Base-by-base conservation (phyloP, 2,888 invertebrate species). In the Oeneis ivallda region DNA sequence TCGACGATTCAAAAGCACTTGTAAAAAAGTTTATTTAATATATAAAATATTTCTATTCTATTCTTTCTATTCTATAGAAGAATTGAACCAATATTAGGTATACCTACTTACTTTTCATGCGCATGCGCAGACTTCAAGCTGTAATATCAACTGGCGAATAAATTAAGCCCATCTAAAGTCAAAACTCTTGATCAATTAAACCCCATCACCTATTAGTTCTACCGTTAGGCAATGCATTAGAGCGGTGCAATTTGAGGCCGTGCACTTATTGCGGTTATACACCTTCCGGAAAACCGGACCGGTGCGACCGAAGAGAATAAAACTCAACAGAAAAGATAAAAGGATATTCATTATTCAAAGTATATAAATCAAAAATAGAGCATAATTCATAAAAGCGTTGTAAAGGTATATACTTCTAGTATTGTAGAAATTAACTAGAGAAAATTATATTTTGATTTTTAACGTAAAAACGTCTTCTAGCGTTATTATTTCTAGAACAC, bases 171-270 rank as follows among this genome's bases (percentile, higher is more conserved):
- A 34, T 52, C 53, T 54, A 45, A 54, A 62, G 43, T 64, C 54
- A 66, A 69, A 56, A 77, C 71, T 74, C 72, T 75, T 70, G 68
- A 74, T 74, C 73, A 70, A 72, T 75, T 74, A 74, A 68, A 70
- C 56, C 45, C 62, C 70, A 74, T 75, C 73, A 75, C 70, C 72
- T 70, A 71, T 72, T 72, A 72, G 72, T 68, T 72, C 68, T 72
- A 71, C 66, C 67, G 71, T 75, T 73, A 69, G 71, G 70, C 71
- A 73, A 71, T 67, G 68, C 65, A 70, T 73, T 72, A 81, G 82
- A 83, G 78, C 80, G 80, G 78, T 79, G 72, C 77, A 73, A 71
- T 69, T 83, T 84, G 78, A 83, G 85, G 84, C 84, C 85, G 81
- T 61, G 68, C 39, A 26, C n/a, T 50, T 47, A 62, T 19, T 43